phyloP scores from a whole-genome alignment of 2,113 vertebrate species.

The Megaceryle torquata region DNA sequence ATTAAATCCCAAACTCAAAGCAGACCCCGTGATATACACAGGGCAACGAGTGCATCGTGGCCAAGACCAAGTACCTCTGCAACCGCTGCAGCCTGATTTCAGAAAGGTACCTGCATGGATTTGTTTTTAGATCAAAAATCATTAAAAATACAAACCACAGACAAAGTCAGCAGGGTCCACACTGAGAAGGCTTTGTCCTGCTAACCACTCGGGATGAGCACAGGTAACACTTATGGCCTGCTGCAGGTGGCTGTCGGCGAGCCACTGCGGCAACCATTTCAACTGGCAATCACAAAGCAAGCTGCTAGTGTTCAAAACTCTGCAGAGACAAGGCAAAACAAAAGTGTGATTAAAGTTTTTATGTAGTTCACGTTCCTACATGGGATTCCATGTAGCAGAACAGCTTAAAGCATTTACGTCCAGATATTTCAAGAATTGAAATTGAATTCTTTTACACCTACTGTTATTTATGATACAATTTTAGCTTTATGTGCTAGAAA shows the following conservation, averaged over 20 bases:
- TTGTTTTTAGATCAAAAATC: neutral
- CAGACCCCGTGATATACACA: neutral
- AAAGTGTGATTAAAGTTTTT: neutral
- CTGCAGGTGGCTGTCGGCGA: constrained; percentile 65
- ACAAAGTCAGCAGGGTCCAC: constrained; percentile 77
- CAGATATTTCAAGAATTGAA: neutral
- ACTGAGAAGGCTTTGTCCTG: constrained; percentile 74
- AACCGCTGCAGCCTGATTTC: neutral
- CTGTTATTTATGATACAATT: neutral
- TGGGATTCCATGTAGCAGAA: neutral
- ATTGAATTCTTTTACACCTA: neutral
- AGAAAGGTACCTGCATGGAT: neutral
- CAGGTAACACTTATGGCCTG: constrained; percentile 72
- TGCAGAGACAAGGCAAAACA: constrained; percentile 47
- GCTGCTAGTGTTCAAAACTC: constrained; percentile 79
- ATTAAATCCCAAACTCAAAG: neutral
- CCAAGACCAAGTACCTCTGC: neutral
- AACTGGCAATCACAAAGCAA: constrained; percentile 83
- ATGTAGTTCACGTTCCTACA: neutral
- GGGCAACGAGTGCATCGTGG: neutral
- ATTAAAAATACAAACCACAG: constrained; percentile 77
- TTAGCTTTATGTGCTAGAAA: neutral
- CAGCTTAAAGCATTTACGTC: neutral
- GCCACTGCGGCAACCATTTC: constrained; percentile 80
- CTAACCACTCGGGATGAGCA: constrained; percentile 78